Percentiles rank a stretch among this genome's conserved stretches.
Evolutionary conservation across 64 coral and sea anemone species (phyloP).

Genomic region (Stylophora pistillata): DNA sequence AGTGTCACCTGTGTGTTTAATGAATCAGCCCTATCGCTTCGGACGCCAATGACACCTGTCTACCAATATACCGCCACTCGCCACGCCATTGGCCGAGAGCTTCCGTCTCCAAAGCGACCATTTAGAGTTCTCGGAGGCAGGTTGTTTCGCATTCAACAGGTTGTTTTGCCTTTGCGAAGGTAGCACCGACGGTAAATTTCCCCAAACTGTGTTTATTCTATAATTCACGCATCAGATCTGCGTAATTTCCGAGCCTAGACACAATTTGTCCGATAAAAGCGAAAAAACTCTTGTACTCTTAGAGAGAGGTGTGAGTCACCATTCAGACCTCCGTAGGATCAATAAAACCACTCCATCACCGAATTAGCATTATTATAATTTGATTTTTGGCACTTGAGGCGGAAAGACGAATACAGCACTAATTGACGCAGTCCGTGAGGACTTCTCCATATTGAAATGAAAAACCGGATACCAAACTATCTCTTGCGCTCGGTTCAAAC

Average conservation of each 20-base stretch:
- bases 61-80: slow-evolving; percentile 31
- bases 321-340: not conserved
- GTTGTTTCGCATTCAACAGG: slow-evolving; percentile 93
- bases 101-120: slow-evolving; percentile 84
- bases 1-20: slow-evolving; percentile 89
- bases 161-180: slow-evolving; percentile 71
- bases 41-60: slow-evolving; percentile 78
- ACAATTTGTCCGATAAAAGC: not conserved
- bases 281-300: not conserved
- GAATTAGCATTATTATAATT: slow-evolving; percentile 28
- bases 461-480: not conserved
- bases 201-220: not conserved
- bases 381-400: slow-evolving; percentile 26
- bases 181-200: slow-evolving; percentile 27
- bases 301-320: not conserved
- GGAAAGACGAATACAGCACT: slow-evolving; percentile 27
- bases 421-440: slow-evolving; percentile 34
- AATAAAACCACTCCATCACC: slow-evolving; percentile 16
- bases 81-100: slow-evolving; percentile 67
- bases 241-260: not conserved
- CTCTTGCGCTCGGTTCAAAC: not conserved
- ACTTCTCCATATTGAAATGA: slow-evolving; percentile 16
- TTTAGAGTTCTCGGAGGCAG: slow-evolving; percentile 62
- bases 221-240: no score
- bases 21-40: slow-evolving; percentile 78